Percentiles rank a stretch among this genome's conserved stretches.
phyloP scores from a whole-genome alignment of 2,113 vertebrate genomes.

The Pseudolaguvia tuberculata region DNA sequence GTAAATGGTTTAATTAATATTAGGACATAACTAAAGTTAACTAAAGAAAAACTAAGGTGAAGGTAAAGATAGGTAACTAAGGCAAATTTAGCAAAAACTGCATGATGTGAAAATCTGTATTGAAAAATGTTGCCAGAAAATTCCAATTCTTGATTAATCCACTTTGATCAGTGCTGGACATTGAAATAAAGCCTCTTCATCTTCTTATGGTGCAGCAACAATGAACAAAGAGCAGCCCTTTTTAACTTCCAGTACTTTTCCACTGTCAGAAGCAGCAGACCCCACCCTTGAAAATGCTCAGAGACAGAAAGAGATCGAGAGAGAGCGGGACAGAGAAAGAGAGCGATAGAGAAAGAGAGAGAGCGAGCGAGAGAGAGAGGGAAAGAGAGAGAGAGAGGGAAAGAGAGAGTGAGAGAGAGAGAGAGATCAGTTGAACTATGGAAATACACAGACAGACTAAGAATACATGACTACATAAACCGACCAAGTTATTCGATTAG shows the following conservation, averaged over 20 bases:
- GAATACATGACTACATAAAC: background rate
- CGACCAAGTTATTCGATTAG: background rate
- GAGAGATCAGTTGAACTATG: background rate
- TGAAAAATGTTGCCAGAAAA: no score
- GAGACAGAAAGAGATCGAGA: constrained; percentile 15
- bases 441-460: background rate
- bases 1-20: no score
- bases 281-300: constrained; percentile 50
- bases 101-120: no score
- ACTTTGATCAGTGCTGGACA: constrained; percentile 12
- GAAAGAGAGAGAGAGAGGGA: constrained; percentile 14
- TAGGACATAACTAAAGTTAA: no score
- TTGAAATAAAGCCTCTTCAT: constrained; percentile 35
- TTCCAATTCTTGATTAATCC: background rate
- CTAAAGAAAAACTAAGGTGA: no score
- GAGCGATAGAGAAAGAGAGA: constrained; percentile 23
- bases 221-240: constrained; percentile 65
- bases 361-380: background rate
- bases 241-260: constrained; percentile 69
- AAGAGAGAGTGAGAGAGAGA: constrained; percentile 16
- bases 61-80: no score
- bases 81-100: no score
- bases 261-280: constrained; percentile 62
- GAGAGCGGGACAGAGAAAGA: background rate
- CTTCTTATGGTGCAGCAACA: constrained; percentile 57